Percentiles rank a stretch among this genome's conserved stretches.
Evolutionary conservation across 2,113 vertebrate species (phyloP).

Genomic region (Silurus meridionalis): DNA sequence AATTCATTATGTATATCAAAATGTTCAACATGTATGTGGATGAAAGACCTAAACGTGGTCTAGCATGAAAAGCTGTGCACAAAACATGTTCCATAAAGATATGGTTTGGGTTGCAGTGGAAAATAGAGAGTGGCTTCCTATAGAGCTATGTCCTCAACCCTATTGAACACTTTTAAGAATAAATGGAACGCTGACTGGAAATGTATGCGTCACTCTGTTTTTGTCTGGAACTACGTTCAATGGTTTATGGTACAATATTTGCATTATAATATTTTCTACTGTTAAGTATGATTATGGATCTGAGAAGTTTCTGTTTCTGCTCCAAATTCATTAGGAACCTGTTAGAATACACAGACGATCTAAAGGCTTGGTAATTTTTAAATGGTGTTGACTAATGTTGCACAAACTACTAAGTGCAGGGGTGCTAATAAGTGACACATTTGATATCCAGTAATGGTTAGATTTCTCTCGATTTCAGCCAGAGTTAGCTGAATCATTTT

Average conservation of each 20-base stretch:
- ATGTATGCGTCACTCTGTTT: too few relatives aligned
- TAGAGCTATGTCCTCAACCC: too few relatives aligned
- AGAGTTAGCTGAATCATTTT: too few relatives aligned
- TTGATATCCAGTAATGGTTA: background rate
- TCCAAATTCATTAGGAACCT: background rate
- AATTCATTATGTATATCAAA: background rate
- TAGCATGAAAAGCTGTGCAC: too few relatives aligned
- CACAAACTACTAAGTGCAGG: background rate
- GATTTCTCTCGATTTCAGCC: background rate
- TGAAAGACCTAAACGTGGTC: too few relatives aligned
- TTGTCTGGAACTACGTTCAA: background rate
- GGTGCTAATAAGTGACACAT: background rate
- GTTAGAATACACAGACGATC: background rate
- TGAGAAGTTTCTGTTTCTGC: background rate
- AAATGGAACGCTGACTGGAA: too few relatives aligned
- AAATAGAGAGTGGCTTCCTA: too few relatives aligned
- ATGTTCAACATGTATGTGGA: too few relatives aligned
- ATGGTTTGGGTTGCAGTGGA: too few relatives aligned
- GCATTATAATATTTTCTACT: background rate
- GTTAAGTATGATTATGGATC: background rate
- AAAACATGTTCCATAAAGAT: too few relatives aligned
- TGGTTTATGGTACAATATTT: too few relatives aligned
- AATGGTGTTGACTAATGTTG: background rate
- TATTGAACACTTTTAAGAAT: too few relatives aligned
- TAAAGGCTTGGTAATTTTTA: background rate